Evolutionary conservation across 2,113 vertebrate species (phyloP).

Genomic region (Salvelinus sp.): DNA sequence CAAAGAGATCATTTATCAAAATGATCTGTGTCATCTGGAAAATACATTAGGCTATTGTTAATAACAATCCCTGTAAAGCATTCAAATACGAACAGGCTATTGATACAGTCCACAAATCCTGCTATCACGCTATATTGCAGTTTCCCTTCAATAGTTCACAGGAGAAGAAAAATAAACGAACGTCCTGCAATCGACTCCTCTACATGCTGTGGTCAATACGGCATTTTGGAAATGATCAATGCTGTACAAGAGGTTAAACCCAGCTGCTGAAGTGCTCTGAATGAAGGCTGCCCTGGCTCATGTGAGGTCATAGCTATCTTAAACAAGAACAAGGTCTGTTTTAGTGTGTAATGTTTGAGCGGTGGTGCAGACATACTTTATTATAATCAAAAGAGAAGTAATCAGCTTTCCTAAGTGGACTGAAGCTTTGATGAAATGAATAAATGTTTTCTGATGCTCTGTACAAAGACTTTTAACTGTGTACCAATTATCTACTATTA

Average conservation of each 20-base stretch:
- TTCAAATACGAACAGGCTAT: too few relatives aligned
- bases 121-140: background rate
- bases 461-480: too few relatives aligned
- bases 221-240: constrained; percentile 1
- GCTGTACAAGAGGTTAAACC: background rate
- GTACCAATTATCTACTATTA: too few relatives aligned
- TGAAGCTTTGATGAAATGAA: too few relatives aligned
- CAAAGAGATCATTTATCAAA: background rate
- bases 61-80: too few relatives aligned
- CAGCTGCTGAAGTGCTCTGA: background rate
- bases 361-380: background rate
- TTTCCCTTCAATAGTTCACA: too few relatives aligned
- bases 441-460: too few relatives aligned
- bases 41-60: too few relatives aligned
- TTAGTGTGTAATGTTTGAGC: background rate
- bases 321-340: background rate
- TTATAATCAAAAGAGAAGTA: background rate
- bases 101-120: too few relatives aligned
- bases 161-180: too few relatives aligned
- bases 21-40: too few relatives aligned
- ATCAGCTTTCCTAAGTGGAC: too few relatives aligned
- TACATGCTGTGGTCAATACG: background rate
- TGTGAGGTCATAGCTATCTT: background rate
- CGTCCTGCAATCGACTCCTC: background rate
- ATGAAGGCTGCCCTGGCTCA: background rate